Base-by-base conservation (phyloP, 1,140 invertebrate genomes). In the Platorchestia sp. region DNA sequence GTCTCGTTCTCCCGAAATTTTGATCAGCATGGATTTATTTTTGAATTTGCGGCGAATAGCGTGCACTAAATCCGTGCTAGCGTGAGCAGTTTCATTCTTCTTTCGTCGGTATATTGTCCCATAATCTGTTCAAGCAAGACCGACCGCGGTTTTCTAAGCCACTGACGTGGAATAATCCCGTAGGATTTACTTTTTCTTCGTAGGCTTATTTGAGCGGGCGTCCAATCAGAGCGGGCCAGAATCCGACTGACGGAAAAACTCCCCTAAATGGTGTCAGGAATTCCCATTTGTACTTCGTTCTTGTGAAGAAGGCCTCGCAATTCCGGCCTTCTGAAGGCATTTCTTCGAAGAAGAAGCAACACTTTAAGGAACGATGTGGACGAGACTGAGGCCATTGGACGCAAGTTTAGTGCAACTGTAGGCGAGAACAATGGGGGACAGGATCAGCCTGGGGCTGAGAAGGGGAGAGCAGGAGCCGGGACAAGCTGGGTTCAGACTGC, bases 321-420 rank as follows among this genome's bases (percentile, higher is more conserved):
- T 93, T 93, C 45, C 91, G 91, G 43, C 91, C 47, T 47, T 93
- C 91, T 93, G 91, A 45, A 93, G 91, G 91, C 43, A 93, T 93
- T 93, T 93, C 91, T 44, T 93, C 43, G 43, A 41, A 45, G 91
- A 93, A 45, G 91, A 93, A 93, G 41, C 91, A 93, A 93, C 91
- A 93, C 91, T 93, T 93, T 47, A 93, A 93, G 91, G 91, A 93
- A 44, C 91, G 91, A 93, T 93, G 44, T 44, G 47, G 91, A 93
- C 91, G 91, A 42, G 36, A 36, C 43, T 45, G 45, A 19, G 59
- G 45, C 91, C 45, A 93, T 93, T 93, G 91, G 45, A 93, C 19
- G 43, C 91, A 93, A 93, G 91, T 93, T 93, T 40, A 44, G 91
- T 14, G 91, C 40, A 47, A 47, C 91, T 93, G 91, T 93, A 47